Base-by-base conservation (phyloP, 37 sponge, comb jelly and placozoan genomes). In the Ianthella basta region DNA sequence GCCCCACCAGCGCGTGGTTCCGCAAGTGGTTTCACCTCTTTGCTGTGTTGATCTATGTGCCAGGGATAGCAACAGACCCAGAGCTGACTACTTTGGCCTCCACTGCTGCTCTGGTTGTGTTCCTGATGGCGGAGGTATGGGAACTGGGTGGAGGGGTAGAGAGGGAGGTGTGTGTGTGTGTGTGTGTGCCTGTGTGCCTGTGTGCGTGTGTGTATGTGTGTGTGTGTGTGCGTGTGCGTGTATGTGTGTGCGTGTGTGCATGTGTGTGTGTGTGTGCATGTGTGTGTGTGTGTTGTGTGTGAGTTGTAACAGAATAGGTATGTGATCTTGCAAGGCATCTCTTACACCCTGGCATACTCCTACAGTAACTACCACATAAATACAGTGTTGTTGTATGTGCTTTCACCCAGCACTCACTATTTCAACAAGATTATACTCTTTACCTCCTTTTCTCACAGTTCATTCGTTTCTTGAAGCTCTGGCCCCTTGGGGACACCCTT, bases 1-100 rank as follows among this genome's bases (percentile, higher is more conserved):
- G 87, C 13, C 89, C 89, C 0, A 84, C 88, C 14, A 86, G 87
- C 21, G 55, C 82, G 44, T 80, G 84, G 87, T 70, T 89, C 63
- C 50, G 96, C n/a, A 95, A 95, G 88, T 82, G 81, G 67, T 95
- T 95, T 67, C 96, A 95, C 39, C 32, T 95, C 55, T 39, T 90
- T 12, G 93, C 85, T 0, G 37, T 95, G 23, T 44, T 88, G 18
- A 89, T 95, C 29, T 95, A 61, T 68, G 60, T 86, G 10, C 88
- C 93, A 14, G 91, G 93, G 24, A 55, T 92, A 33, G 78, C 79
- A 13, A 16, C 86, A 56, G 91, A 90, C 72, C 82, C 88, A 0
- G 77, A 56, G 59, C 63, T 88, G 66, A 80, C 85, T 37, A 30
- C 59, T 59, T 30, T 95, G 1, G 91, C 89, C 33, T 56, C 96